Evolutionary conservation across 2,797 vertebrate species (phyloP).

Genomic region (Hydrolagus colliei): DNA sequence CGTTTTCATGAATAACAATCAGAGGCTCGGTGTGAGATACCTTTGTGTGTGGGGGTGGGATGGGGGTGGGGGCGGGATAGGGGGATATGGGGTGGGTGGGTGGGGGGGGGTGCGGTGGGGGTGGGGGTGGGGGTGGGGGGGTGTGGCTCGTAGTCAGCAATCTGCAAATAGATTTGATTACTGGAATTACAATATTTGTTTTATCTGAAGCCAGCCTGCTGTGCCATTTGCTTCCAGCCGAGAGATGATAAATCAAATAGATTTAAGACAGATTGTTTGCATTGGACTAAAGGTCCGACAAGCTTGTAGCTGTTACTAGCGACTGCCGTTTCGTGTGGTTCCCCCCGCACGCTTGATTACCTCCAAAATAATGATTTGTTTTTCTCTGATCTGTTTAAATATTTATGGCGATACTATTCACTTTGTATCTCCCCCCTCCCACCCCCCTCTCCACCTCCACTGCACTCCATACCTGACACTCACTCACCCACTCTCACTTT

Average conservation of each 20-base stretch:
- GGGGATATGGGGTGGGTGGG: conserved; percentile 42
- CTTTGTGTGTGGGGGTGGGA: conserved; percentile 42
- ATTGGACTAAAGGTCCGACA: not conserved
- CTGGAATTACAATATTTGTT: conserved; percentile 74
- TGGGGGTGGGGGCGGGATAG: conserved; percentile 32
- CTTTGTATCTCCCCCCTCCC: too few relatives aligned
- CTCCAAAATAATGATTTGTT: conserved; percentile 22
- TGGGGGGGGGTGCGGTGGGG: conserved; percentile 43
- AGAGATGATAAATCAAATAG: conserved; percentile 63
- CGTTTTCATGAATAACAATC: conserved; percentile 73
- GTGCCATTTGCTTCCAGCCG: conserved; percentile 35
- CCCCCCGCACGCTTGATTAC: not conserved
- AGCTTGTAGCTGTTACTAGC: not conserved
- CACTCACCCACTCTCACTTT: not conserved
- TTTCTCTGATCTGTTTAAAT: conserved; percentile 24
- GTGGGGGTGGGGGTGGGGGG: conserved; percentile 45
- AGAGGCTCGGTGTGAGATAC: conserved; percentile 49
- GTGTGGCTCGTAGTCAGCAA: conserved; percentile 47
- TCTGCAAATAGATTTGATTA: conserved; percentile 69
- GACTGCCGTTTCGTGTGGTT: not conserved
- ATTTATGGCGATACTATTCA: not conserved
- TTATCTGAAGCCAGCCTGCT: conserved; percentile 52
- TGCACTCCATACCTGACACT: too few relatives aligned
- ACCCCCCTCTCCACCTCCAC: too few relatives aligned
- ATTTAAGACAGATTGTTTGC: conserved; percentile 49